A percentile compares a stretch with the other conserved stretches of the same genome.
Evolutionary conservation across 1,140 invertebrate species (phyloP).

Genomic region (Penaeus chinensis): DNA sequence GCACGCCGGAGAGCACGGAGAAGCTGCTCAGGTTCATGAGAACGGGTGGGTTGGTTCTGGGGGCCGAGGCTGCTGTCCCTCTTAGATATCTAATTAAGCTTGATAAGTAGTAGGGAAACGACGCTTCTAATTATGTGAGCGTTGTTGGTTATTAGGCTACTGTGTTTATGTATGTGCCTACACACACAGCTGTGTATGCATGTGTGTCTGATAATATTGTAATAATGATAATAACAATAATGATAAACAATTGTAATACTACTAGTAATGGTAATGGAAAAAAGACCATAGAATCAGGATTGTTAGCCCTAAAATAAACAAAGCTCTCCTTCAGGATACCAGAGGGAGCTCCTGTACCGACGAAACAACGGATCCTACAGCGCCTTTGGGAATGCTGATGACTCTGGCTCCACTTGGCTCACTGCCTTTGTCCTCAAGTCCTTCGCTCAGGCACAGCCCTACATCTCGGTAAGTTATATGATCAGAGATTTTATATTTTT

Average conservation of each 20-base stretch:
- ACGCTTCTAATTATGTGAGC: no score
- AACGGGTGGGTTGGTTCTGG: slow-evolving; percentile 81
- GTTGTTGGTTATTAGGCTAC: no score
- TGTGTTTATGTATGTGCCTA: no score
- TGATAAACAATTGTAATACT: no score
- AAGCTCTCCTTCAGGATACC: slow-evolving; percentile 73
- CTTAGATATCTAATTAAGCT: no score
- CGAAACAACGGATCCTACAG: slow-evolving; percentile 84
- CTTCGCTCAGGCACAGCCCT: slow-evolving; percentile 75
- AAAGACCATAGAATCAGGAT: no score
- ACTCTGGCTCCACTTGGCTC: slow-evolving; percentile 82
- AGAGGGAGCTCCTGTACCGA: slow-evolving; percentile 80
- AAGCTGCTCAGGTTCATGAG: slow-evolving; percentile 83
- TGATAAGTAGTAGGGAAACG: no score
- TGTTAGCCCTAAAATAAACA: neutral
- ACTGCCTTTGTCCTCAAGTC: slow-evolving; percentile 85
- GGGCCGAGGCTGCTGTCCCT: no score
- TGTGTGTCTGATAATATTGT: no score
- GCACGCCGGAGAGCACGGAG: slow-evolving; percentile 72
- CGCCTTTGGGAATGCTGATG: slow-evolving; percentile 76
- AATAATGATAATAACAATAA: no score
- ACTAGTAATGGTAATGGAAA: no score
- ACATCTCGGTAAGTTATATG: slow-evolving; percentile 76
- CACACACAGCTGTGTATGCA: no score
- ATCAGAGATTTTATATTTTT: slow-evolving; percentile 69